Conservation (phyloP, 2,888 invertebrate species). For the Ommatoiulus sabulosus region DNA sequence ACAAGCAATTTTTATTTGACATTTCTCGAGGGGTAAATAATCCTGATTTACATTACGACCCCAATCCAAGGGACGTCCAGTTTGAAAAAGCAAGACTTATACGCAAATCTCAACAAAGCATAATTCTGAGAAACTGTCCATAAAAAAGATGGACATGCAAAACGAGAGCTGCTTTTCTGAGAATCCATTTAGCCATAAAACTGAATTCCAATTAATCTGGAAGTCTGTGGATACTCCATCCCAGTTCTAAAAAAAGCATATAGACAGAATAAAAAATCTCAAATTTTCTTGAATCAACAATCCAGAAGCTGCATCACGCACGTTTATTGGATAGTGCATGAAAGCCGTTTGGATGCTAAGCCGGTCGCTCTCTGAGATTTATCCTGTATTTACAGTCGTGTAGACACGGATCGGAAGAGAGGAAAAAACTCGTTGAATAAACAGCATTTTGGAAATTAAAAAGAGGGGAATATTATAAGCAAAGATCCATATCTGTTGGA, state of each 20-base stretch:
- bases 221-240: neutral
- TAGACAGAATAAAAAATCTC: neutral
- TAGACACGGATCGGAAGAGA: neutral
- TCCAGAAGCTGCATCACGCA: neutral
- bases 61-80: no score
- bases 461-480: constrained; percentile 15
- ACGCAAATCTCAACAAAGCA: neutral
- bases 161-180: neutral
- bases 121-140: neutral
- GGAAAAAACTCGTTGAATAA: neutral
- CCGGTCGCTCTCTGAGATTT: neutral
- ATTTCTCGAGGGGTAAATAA: no score
- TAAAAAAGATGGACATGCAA: neutral
- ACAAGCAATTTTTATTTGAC: no score
- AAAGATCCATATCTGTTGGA: constrained; percentile 1
- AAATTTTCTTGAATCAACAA: neutral
- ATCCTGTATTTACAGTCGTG: constrained; percentile 34
- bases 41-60: no score
- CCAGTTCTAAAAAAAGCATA: neutral
- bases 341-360: neutral
- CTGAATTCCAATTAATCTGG: neutral
- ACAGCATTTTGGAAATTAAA: constrained; percentile 21
- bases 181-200: neutral
- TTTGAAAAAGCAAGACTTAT: neutral
- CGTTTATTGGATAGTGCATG: neutral